Percentiles rank a stretch among this genome's conserved stretches.
Evolutionary conservation across 2,888 invertebrate genomes (phyloP).

Genomic region (Carterocephalus palaemon): DNA sequence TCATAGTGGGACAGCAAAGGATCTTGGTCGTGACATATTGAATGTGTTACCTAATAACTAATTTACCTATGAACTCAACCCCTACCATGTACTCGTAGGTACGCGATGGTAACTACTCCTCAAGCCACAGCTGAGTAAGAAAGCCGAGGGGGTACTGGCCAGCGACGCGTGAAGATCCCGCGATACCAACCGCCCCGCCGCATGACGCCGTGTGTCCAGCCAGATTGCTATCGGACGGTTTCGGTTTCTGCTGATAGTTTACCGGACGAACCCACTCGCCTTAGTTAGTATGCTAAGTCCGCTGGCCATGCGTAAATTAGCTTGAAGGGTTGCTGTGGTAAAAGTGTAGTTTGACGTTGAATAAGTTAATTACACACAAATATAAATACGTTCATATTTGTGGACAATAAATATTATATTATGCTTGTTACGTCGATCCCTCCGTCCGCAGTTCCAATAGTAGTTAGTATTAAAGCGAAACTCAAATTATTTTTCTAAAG

Average conservation of each 20-base stretch:
- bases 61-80: background rate
- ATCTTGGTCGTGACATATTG: no score
- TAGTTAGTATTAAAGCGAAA: no score
- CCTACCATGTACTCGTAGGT: background rate
- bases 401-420: no score
- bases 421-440: no score
- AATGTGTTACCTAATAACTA: no score
- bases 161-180: slow-evolving; percentile 65
- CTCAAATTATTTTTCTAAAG: no score
- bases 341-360: no score
- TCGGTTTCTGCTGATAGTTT: slow-evolving; percentile 16
- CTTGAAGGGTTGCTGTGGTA: slow-evolving; percentile 14
- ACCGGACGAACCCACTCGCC: background rate
- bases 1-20: no score
- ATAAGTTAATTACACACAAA: no score
- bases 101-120: background rate
- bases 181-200: slow-evolving; percentile 64
- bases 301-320: slow-evolving; percentile 11
- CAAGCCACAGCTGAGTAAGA: background rate
- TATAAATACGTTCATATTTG: no score
- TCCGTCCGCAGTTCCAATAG: no score
- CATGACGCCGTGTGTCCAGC: slow-evolving; percentile 45
- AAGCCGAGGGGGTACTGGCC: slow-evolving; percentile 31
- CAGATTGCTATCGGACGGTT: slow-evolving; percentile 19
- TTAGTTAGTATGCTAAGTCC: slow-evolving; percentile 17